Evolutionary conservation across 2,888 invertebrate species (phyloP).

Genomic region (Mactromeris polynyma): DNA sequence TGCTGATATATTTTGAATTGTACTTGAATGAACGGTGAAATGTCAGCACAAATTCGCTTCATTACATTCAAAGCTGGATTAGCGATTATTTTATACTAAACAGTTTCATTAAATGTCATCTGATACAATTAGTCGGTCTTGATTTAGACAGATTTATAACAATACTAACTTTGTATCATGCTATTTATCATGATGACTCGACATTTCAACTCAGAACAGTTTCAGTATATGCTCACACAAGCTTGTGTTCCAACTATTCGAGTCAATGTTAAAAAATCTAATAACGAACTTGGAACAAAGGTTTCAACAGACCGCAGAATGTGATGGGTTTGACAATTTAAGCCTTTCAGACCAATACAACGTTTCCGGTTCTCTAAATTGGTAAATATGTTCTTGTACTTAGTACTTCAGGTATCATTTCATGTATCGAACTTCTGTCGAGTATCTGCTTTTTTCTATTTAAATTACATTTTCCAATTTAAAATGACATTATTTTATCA

Average conservation of each 20-base stretch:
- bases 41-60: neutral
- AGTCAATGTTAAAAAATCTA: neutral
- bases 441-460: neutral
- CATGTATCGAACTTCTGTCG: neutral
- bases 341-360: neutral
- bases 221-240: too few relatives aligned
- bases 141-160: neutral
- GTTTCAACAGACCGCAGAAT: neutral
- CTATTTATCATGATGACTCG: neutral
- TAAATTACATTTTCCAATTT: neutral
- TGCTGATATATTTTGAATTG: conserved; percentile 1
- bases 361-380: neutral
- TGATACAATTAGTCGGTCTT: neutral
- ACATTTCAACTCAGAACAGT: neutral
- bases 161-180: neutral
- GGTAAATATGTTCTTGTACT: neutral
- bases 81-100: neutral
- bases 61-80: neutral
- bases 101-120: neutral
- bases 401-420: neutral
- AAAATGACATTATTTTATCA: conserved; percentile 4
- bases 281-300: neutral
- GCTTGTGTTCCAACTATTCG: too few relatives aligned
- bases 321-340: neutral
- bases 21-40: neutral